Evolutionary conservation across 1,140 invertebrate genomes (phyloP), one percentile per base, ranked within the genome.

Genomic region (Zaprionus kolodkinae): DNA sequence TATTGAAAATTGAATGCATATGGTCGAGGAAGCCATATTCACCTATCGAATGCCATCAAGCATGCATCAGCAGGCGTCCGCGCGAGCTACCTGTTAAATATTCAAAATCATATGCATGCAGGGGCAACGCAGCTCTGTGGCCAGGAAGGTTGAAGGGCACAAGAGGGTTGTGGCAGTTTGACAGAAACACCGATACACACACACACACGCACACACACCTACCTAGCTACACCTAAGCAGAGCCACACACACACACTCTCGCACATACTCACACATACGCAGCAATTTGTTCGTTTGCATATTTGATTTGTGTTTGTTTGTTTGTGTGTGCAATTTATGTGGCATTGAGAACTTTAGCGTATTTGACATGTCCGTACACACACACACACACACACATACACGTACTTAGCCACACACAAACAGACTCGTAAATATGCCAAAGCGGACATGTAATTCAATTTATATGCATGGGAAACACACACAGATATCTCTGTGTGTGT

Each of bases 91-190:
- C 83, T 87, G 84, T 84, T 88, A 88, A 88, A 87, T 87, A 87
- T 87, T 87, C 85, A 87, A 88, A 87, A 87, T 85, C 78, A 85
- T 85, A 80, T 85, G 81, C 81, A 85, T 85, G 81, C 21, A 78
- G 81, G 75, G 66, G 61, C 48, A 74, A 60, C 59, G 45, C 61
- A 54, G 40, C 54, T 62, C 64, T 27, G 38, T 30, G 48, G 38
- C 35, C 13, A 50, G n/a, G 25, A 11, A 17, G 63, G 17, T n/a
- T 25, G 36, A 27, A 48, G 48, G 1, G 66, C 4, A 25, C n/a
- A 61, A 52, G 48, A 33, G 52, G 55, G 57, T n/a, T 17, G n/a
- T 48, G 45, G 54, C 43, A 66, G 61, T 57, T 3, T 73, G 61
- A 76, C 74, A 76, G 61, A 72, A 71, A 55, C 50, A 72, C 72